Conservation (phyloP, 37 sponge, comb jelly and placozoan genomes). For the Haliclona indistincta region DNA sequence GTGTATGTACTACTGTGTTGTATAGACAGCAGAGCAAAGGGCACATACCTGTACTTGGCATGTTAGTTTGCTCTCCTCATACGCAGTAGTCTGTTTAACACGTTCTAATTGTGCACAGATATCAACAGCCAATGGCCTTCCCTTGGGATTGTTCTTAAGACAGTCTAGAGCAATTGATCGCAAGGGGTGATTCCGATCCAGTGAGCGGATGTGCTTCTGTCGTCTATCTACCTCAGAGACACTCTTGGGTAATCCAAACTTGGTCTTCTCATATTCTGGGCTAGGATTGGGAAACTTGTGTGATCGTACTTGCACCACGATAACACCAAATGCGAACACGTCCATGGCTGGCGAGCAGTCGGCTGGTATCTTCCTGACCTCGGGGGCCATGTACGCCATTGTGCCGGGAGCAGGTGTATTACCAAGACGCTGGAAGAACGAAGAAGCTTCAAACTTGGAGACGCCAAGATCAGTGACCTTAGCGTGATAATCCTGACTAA, state of each 20-base stretch:
- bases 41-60: constrained; percentile 8
- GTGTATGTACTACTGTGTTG: no score
- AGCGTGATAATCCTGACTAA: constrained; percentile 20
- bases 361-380: constrained; percentile 36
- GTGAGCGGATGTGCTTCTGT: constrained; percentile 33
- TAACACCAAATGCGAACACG: constrained; percentile 49
- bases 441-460: constrained; percentile 41
- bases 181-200: constrained; percentile 19
- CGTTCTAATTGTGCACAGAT: constrained; percentile 12
- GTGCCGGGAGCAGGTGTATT: constrained; percentile 57
- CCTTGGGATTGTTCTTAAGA: constrained; percentile 23
- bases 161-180: constrained; percentile 30
- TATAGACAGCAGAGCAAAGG: no score
- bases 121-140: constrained; percentile 29
- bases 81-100: constrained; percentile 7
- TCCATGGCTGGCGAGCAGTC: constrained; percentile 49
- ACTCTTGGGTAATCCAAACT: constrained; percentile 33
- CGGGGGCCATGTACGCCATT: constrained; percentile 52
- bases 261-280: constrained; percentile 19
- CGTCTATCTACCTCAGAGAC: constrained; percentile 46
- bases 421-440: constrained; percentile 21
- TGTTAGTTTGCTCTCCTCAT: constrained; percentile 22
- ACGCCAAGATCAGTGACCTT: constrained; percentile 61
- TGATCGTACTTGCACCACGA: constrained; percentile 34
- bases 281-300: constrained; percentile 50